Base-by-base conservation (phyloP, 2,888 invertebrate genomes). In the Cerastoderma edule region DNA sequence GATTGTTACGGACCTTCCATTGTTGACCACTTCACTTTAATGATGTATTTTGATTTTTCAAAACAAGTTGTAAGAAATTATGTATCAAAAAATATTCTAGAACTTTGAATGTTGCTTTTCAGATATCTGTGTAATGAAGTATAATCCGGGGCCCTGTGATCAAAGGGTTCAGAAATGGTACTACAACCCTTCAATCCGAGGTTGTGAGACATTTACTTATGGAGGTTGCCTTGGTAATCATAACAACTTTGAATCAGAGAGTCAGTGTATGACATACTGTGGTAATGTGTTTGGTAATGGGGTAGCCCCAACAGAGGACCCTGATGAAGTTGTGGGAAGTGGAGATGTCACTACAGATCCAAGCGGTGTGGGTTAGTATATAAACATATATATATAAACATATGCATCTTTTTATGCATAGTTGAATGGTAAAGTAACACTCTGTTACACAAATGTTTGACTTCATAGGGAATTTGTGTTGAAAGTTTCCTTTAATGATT, bases 141-240 rank as follows among this genome's bases (percentile, higher is more conserved):
- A 76, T 10, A 71, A 74, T 63, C 77, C 79, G 10, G 85, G 85
- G 28, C 74, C 80, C 10, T 86, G 85, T 63, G 63, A 69, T 48
- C 82, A 90, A 57, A 91, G 87, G 69, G 73, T 78, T 10, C 85
- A 86, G 6, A 87, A 83, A 54, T 92, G 91, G 90, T 87, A 85
- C 78, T 92, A 86, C 78, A 88, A 92, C 78, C 60, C 80, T 4
- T 89, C 93, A 13, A 95, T 95, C 60, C 96, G 96, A 35, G 92
- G 92, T 19, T 96, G 96, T 89, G 93, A 94, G 56, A 94, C 94
- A 87, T 98, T 98, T 94, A 93, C 94, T 80, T 97, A 95, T 86
- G 95, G 94, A 22, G 92, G 93, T 35, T 93, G 93, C 82, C 88
- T 89, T 75, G 87, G 90, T 35, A 99, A 98, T 93, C 94, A 95